These are phyloP conservation scores for Naja naja DNA, from an alignment of 2,113 vertebrate species.

Conservation along the genomic window DNA sequence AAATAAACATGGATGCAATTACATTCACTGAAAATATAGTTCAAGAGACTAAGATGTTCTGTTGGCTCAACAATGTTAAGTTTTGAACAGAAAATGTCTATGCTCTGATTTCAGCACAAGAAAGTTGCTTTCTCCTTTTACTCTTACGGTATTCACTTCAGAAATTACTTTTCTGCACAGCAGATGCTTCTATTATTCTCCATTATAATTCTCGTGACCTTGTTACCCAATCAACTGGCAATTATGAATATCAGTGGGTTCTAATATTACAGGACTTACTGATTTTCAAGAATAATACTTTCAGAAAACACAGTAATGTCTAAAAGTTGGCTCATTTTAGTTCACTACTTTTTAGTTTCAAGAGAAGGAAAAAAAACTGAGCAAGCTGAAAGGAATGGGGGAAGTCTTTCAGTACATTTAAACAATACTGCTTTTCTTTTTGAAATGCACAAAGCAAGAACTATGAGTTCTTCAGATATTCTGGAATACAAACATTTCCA, in stretches of 20 bases:
- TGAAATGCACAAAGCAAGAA: constrained; percentile 52
- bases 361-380: constrained; percentile 60
- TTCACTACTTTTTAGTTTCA: constrained; percentile 63
- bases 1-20: not conserved
- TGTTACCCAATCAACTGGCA: not conserved
- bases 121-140: not conserved
- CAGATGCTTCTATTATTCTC: not conserved
- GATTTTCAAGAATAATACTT: constrained; percentile 60
- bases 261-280: constrained; percentile 44
- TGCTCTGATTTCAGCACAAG: not conserved
- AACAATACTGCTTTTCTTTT: constrained; percentile 74
- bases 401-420: constrained; percentile 61
- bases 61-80: not conserved
- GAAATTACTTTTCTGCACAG: not conserved
- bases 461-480: constrained; percentile 41
- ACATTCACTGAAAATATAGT: not conserved
- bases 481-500: constrained; percentile 46
- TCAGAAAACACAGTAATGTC: constrained; percentile 62
- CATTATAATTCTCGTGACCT: not conserved
- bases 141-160: not conserved
- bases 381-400: constrained; percentile 69
- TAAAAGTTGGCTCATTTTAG: constrained; percentile 57
- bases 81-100: not conserved
- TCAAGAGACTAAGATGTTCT: not conserved
- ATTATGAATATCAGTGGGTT: not conserved